phyloP scores from a whole-genome alignment of 2,888 invertebrate genomes.

The Lasioglossum villosulum region DNA sequence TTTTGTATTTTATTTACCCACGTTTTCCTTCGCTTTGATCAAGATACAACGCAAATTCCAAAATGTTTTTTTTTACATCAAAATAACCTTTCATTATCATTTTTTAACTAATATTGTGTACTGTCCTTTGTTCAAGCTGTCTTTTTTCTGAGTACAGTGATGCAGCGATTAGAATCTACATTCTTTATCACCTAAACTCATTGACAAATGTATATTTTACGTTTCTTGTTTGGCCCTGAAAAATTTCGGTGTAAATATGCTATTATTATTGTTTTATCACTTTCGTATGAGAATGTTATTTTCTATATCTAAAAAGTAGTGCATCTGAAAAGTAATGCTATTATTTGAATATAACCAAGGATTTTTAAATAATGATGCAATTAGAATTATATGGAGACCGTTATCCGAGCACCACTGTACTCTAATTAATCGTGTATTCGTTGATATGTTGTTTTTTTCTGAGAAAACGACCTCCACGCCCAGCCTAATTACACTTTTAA shows the following conservation, averaged over 20 bases:
- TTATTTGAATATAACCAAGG: not conserved
- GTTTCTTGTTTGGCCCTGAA: not conserved
- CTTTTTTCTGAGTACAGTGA: not conserved
- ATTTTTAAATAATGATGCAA: not conserved
- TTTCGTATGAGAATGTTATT: no score
- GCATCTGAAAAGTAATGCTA: no score
- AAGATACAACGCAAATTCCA: not conserved
- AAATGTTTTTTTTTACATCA: not conserved
- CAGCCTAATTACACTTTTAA: conserved; percentile 15
- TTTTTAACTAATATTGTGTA: not conserved
- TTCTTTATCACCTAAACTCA: not conserved
- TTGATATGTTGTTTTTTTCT: not conserved
- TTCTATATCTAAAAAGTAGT: no score
- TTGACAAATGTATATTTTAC: not conserved
- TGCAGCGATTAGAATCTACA: not conserved
- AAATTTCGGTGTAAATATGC: not conserved
- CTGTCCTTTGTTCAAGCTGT: not conserved
- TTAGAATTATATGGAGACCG: not conserved
- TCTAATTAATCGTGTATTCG: conserved; percentile 1
- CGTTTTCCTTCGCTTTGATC: conserved; percentile 17
- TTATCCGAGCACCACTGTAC: not conserved
- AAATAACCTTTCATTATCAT: not conserved
- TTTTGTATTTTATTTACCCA: not conserved
- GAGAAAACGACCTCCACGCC: not conserved
- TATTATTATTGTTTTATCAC: not conserved